Evolutionary conservation across 2,113 vertebrate genomes (phyloP).

Genomic region (Glaucomys volans): DNA sequence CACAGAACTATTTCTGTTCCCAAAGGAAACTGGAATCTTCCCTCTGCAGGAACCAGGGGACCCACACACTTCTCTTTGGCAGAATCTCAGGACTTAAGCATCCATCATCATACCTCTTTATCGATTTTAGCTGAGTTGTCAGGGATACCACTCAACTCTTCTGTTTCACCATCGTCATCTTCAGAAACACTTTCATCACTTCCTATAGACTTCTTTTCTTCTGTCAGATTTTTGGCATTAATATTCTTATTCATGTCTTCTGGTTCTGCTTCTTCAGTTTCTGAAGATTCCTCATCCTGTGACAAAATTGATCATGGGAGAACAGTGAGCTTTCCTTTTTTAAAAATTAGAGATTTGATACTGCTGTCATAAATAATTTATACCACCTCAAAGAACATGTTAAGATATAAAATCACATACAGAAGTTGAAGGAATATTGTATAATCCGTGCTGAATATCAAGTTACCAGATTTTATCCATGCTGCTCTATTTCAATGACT

Average conservation of each 20-base stretch:
- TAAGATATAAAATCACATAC: slow-evolving; percentile 33
- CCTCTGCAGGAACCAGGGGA: neutral
- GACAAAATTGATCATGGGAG: slow-evolving; percentile 71
- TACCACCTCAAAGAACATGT: slow-evolving; percentile 27
- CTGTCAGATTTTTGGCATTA: neutral
- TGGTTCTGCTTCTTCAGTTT: slow-evolving; percentile 63
- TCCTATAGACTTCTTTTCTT: neutral
- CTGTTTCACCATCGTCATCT: slow-evolving; percentile 21
- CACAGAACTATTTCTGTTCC: slow-evolving; percentile 44
- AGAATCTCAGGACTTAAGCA: slow-evolving; percentile 17
- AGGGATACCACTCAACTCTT: slow-evolving; percentile 42
- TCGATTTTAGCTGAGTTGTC: slow-evolving; percentile 14
- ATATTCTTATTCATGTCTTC: slow-evolving; percentile 10
- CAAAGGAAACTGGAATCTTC: neutral
- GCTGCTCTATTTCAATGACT: slow-evolving; percentile 18
- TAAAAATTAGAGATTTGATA: neutral
- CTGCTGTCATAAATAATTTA: slow-evolving; percentile 28
- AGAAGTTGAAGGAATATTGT: slow-evolving; percentile 2
- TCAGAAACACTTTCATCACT: neutral
- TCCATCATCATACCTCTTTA: slow-evolving; percentile 75
- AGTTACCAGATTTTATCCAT: slow-evolving; percentile 18
- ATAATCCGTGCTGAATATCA: neutral
- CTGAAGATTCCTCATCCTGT: slow-evolving; percentile 77
- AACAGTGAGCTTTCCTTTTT: slow-evolving; percentile 44
- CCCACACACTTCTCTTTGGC: neutral